Base-by-base conservation (phyloP, 2,113 vertebrate genomes). In the Ranitomeya variabilis region DNA sequence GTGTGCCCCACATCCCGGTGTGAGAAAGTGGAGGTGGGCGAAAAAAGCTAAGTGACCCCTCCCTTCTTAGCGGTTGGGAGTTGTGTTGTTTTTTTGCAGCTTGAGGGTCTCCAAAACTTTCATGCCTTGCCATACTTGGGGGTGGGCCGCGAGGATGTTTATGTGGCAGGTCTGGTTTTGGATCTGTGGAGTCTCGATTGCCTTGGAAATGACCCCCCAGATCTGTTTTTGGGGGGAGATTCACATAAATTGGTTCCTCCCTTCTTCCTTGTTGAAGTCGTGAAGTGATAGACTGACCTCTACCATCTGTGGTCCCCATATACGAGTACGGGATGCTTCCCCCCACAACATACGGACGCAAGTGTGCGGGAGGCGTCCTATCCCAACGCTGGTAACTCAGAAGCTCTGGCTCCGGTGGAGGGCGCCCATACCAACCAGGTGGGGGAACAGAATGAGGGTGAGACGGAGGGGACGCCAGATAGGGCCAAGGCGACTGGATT, bases 211-310 rank as follows among this genome's bases (percentile, higher is more conserved):
- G 82, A 90, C 90, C 64, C 90, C 90, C 23, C 86, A 59, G 7
- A 67, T 84, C 81, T 6, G 88, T 89, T 11, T 89, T 69, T 13
- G 80, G 66, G 11, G 95, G 95, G 76, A 95, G 92, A 83, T 96
- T 96, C 81, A 96, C 94, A 37, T 96, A 96, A 78, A 96, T 92
- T 15, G 95, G 96, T 69, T 96, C 96, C n/a, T 89, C 87, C 19
- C 87, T 85, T 54, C 74, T 89, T 14, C 80, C 71, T 55, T 31
- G 52, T 12, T 19, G 76, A 86, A 86, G 45, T 90, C 86, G 4
- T 86, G 91, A 52, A 85, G 64, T 60, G 54, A 31, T 37, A 21
- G 73, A 23, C 4, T 89, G 90, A 67, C 71, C 52, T 91, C 87
- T 73, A 89, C 51, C 86, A 90, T 88, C 90, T 85, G 67, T 13